Evolutionary conservation across 2,888 invertebrate species (phyloP), one percentile per base, ranked within the genome.

Genomic region (Drosophila helvetica): DNA sequence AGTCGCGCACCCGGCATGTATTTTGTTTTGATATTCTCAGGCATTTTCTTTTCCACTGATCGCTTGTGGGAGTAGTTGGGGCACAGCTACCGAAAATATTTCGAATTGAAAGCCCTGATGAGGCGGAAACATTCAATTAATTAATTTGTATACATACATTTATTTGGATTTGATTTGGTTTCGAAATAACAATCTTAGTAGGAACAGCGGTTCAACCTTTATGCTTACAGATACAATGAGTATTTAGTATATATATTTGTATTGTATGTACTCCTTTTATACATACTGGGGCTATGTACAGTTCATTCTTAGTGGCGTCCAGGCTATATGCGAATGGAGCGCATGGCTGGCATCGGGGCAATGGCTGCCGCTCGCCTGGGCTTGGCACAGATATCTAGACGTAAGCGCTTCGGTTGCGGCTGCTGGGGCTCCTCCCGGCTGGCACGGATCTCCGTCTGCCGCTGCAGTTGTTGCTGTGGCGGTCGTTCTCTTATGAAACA

Each of bases 241-340:
- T 42, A 22, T 5, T 10, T 60, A 19, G 33, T 27, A 10, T 3
- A 25, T 45, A 25, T 19, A 19, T n/a, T 7, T 53, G n/a, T 10
- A 1, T 19, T 19, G 12, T 25, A 22, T 17, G 17, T 27, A 43
- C n/a, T n/a, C 1, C 9, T 43, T 10, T 45, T 46, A 56, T 68
- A 51, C 19, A 25, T 45, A 50, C 38, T 50, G 38, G 25, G 25
- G 38, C 65, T 66, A 68, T 55, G 30, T 63, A 51, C 25, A 64
- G 5, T 38, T 38, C 38, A 15, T 8, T 1, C 6, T n/a, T 8
- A 4, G 10, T 17, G 9, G n/a, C 7, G 27, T 42, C 25, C 15
- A 38, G 6, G 38, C 27, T 52, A 85, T 38, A 85, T 83, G 61
- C 85, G 80, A 42, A 85, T 69, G 42, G 76, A 66, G 53, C 82